Evolutionary conservation across 2,113 vertebrate genomes (phyloP), one percentile per base, ranked within the genome.

Genomic region (Oreocharis arfaki): DNA sequence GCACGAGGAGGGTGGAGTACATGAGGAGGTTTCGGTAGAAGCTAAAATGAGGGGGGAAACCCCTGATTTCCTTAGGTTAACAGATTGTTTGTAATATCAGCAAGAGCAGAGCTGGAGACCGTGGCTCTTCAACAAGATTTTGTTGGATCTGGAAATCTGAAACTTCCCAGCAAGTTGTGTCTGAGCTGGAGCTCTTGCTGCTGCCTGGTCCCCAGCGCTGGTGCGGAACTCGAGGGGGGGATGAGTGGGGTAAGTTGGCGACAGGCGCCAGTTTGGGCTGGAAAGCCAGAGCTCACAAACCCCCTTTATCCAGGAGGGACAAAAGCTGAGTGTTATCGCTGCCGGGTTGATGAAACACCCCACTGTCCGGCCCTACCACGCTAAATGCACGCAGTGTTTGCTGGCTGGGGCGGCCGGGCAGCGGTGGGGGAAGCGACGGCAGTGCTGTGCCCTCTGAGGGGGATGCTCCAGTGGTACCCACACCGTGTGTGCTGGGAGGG

Each of bases 241-340:
- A 93, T 9, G 71, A 89, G 87, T 41, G 84, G 90, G 87, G 80
- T 96, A 91, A 96, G 84, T 92, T 69, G 73, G 94, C 82, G 87
- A 96, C 98, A 98, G 98, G 97, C 98, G 98, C 98, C 83, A 96
- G 76, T 97, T 98, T 97, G 95, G 94, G 97, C 97, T 96, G 96
- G 95, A 87, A 97, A 97, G 96, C 96, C 98, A 97, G 90, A 64
- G 32, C 84, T 41, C 65, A 98, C 98, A 98, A 92, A 88, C 95
- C 47, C 90, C 94, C 98, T 98, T 98, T 98, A 97, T 98, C 94
- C 82, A 5, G 46, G 86, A 41, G 30, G 97, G 97, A 98, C 98
- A 98, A 97, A 93, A 93, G 78, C 69, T 50, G 68, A 98, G 97
- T 98, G 98, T 98, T 96, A 71, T 50, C 83, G 37, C 96, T 76